Conservation (phyloP, 2,113 vertebrate genomes). For the Plecotus auritus region DNA sequence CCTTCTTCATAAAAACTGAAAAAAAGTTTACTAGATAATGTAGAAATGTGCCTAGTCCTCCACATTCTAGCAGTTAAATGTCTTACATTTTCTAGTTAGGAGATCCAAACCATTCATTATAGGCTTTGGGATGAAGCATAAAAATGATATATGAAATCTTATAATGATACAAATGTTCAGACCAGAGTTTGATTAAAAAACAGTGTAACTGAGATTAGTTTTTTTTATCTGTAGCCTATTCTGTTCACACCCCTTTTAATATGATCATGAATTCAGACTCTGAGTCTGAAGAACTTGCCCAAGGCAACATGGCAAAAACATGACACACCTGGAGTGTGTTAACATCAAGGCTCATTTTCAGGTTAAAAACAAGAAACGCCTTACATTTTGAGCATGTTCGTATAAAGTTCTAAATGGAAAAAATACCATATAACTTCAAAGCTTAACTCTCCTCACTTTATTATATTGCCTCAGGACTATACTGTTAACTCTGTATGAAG, state of each 20-base stretch:
- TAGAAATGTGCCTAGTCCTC: background rate
- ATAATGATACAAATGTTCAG: background rate
- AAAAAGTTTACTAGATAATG: background rate
- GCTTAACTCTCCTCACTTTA: background rate
- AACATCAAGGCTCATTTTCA: background rate
- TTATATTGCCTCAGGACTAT: background rate
- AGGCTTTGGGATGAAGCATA: background rate
- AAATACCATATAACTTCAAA: background rate
- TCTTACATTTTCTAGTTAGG: conserved; percentile 8
- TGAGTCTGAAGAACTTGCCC: background rate
- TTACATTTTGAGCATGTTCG: background rate
- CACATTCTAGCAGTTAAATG: background rate
- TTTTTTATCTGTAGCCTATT: background rate
- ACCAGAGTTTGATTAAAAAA: background rate
- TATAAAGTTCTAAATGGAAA: background rate
- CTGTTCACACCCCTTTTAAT: background rate
- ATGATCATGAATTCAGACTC: background rate
- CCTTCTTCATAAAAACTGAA: conserved; percentile 1
- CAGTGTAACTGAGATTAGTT: background rate
- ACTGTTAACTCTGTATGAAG: background rate
- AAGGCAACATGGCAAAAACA: background rate
- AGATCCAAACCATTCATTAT: background rate
- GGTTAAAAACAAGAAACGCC: background rate
- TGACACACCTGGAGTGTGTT: background rate
- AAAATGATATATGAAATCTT: background rate